These are phyloP conservation scores for Drosophila erecta DNA, from an alignment of 1,140 invertebrate species.

Conservation along the genomic window DNA sequence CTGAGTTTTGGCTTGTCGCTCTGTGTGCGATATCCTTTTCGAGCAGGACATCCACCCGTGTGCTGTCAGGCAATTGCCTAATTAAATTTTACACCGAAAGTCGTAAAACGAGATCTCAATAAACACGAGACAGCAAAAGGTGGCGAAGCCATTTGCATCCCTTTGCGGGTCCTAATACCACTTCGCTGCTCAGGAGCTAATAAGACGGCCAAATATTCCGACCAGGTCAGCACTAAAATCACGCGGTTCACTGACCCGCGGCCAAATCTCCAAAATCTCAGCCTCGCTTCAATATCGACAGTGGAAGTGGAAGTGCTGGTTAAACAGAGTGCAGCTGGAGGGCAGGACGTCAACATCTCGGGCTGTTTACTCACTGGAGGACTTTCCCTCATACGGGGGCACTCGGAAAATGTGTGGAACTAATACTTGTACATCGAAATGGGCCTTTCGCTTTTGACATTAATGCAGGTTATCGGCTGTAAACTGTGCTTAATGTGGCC, in stretches of 20 bases:
- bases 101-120: slow-evolving; percentile 79
- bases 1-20: slow-evolving; percentile 14
- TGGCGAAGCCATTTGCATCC: slow-evolving; percentile 48
- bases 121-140: slow-evolving; percentile 47
- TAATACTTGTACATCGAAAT: no score
- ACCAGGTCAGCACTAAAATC: slow-evolving; percentile 69
- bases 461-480: background rate
- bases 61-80: slow-evolving; percentile 68
- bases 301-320: slow-evolving; percentile 56
- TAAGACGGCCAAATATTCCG: slow-evolving; percentile 50
- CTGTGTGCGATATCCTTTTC: slow-evolving; percentile 5
- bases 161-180: slow-evolving; percentile 23
- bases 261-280: slow-evolving; percentile 35
- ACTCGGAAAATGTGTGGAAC: background rate
- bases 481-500: background rate
- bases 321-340: slow-evolving; percentile 30
- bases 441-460: background rate
- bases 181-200: slow-evolving; percentile 36
- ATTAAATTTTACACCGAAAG: slow-evolving; percentile 80
- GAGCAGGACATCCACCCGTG: slow-evolving; percentile 38
- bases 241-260: slow-evolving; percentile 67
- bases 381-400: slow-evolving; percentile 4
- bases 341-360: slow-evolving; percentile 29
- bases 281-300: slow-evolving; percentile 69
- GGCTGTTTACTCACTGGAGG: slow-evolving; percentile 45